Percentiles rank a stretch among this genome's conserved stretches.
These are phyloP conservation scores for Condylura cristata DNA, from an alignment of 2,113 vertebrate species.

Conservation along the genomic window DNA sequence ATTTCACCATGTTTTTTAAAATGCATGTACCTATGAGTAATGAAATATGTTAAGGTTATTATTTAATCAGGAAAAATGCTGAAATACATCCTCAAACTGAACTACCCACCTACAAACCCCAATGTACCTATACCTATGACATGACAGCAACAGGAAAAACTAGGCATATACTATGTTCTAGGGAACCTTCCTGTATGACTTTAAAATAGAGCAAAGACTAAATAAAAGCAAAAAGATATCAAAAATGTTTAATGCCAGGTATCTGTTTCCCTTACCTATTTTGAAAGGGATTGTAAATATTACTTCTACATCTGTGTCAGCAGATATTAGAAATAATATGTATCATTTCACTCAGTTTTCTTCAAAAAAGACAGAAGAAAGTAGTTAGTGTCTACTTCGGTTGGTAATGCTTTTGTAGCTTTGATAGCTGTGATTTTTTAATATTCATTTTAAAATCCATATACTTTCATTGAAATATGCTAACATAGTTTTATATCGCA, in stretches of 20 bases:
- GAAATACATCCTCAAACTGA: not conserved
- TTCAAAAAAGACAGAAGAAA: conserved; percentile 44
- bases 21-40: not conserved
- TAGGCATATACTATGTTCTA: not conserved
- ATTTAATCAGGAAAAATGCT: not conserved
- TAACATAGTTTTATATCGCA: conserved; percentile 66
- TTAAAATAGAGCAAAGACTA: not conserved
- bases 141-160: not conserved
- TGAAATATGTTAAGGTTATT: conserved; percentile 21
- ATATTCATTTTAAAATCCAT: not conserved
- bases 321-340: not conserved
- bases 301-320: not conserved
- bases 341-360: conserved; percentile 36
- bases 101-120: not conserved
- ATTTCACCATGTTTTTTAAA: not conserved
- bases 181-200: not conserved
- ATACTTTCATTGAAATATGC: conserved; percentile 55
- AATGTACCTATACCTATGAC: not conserved
- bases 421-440: not conserved
- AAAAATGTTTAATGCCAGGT: not conserved
- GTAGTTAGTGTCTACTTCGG: not conserved
- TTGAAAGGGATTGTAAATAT: not conserved
- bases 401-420: not conserved
- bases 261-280: not conserved
- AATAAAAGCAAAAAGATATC: not conserved